Base-by-base conservation (phyloP, 1,140 invertebrate species). In the Drosophila saltans region DNA sequence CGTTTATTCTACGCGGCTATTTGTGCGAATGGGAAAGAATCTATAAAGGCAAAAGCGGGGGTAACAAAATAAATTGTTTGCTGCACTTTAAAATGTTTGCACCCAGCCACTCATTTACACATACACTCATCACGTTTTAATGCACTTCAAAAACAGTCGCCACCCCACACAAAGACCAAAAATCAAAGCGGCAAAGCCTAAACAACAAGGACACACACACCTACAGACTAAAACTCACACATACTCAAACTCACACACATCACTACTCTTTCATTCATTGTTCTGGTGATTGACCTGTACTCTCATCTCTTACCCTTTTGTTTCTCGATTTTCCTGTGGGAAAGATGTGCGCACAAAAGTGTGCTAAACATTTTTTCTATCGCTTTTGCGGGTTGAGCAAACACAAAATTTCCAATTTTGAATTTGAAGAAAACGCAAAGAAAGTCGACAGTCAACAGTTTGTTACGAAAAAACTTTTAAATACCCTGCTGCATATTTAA, bases 201-300 rank as follows among this genome's bases (percentile, higher is more conserved):
- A 59, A 40, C 33, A 59, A 59, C 57, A 59, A 59, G 24, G 36
- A 59, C 9, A 59, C 33, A 59, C 56, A 59, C 56, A 67, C 56
- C 10, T 43, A 41, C 33, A 66, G 36, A 26, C 57, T 10, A 30
- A 36, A 43, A 26, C 66, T 72, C 39, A 66, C 56, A 41, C 66
- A 43, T 43, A 70, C 43, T 77, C 55, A 78, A 39, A 69, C 56
- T 36, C 66, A 48, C 48, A 70, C 43, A 80, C 55, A 78, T 66
- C 52, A 57, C 64, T 60, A 85, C 72, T 73, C 77, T 79, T 75
- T 82, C 58, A 69, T 43, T 76, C 74, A 75, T 85, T 59, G 66
- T 62, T 41, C 40, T 82, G 79, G 83, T 71, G 78, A 85, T 86
- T 86, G 82, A 86, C 78, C 82, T 68, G 66, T 30, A 56, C 36